Conservation (phyloP, 2,797 vertebrate species). For the Enteromius paludinosus region DNA sequence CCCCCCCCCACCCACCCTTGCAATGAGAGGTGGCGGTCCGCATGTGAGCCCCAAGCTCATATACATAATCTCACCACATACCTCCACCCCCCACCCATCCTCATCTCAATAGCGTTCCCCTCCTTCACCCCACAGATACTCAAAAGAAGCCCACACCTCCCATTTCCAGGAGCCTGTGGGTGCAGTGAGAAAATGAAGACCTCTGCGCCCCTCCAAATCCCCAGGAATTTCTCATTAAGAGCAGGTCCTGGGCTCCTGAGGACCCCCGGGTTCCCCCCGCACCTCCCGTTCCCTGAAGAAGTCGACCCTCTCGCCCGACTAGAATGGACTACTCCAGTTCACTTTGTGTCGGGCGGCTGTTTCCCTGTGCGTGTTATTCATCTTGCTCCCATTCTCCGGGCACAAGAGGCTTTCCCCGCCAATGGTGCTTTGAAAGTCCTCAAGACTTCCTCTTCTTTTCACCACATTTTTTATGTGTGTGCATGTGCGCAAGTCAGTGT, state of each 20-base stretch:
- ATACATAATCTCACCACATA: slow-evolving; percentile 75
- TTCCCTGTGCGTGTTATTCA: slow-evolving; percentile 72
- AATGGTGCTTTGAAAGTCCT: slow-evolving; percentile 71
- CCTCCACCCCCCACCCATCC: slow-evolving; percentile 59
- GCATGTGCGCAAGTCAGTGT: slow-evolving; percentile 58
- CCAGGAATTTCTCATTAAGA: slow-evolving; percentile 86
- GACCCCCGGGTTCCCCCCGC: slow-evolving; percentile 65
- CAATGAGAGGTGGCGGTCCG: slow-evolving; percentile 66
- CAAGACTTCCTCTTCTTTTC: slow-evolving; percentile 80
- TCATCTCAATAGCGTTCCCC: slow-evolving; percentile 68
- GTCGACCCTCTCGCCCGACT: slow-evolving; percentile 70
- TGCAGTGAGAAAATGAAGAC: slow-evolving; percentile 87
- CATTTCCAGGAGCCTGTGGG: slow-evolving; percentile 72
- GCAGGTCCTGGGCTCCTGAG: slow-evolving; percentile 72
- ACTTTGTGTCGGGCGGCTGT: slow-evolving; percentile 73
- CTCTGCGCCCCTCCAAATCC: slow-evolving; percentile 83
- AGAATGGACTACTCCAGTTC: slow-evolving; percentile 75
- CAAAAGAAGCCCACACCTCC: slow-evolving; percentile 74
- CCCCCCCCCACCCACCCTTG: slow-evolving; percentile 43
- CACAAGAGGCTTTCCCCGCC: slow-evolving; percentile 74
- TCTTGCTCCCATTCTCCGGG: slow-evolving; percentile 71
- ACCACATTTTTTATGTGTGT: slow-evolving; percentile 65
- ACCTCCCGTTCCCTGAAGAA: slow-evolving; percentile 62
- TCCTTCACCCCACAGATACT: slow-evolving; percentile 67
- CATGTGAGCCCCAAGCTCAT: slow-evolving; percentile 67